Evolutionary conservation across 2,888 invertebrate genomes (phyloP).

Genomic region (Pocota personata): DNA sequence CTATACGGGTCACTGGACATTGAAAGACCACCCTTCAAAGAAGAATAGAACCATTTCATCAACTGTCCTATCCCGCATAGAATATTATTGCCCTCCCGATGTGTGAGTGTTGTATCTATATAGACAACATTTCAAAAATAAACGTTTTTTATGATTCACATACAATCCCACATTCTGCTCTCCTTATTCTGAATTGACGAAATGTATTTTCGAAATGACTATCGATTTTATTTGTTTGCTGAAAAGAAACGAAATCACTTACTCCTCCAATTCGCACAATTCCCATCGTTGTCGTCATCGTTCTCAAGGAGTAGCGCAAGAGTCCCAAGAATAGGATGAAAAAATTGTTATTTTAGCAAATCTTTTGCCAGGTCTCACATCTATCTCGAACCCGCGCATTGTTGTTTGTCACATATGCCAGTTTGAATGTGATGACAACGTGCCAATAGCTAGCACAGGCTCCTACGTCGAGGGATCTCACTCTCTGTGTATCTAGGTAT

Average conservation of each 20-base stretch:
- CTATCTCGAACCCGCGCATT: slow-evolving; percentile 23
- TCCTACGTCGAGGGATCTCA: background rate
- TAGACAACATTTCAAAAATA: slow-evolving; percentile 30
- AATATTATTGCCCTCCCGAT: slow-evolving; percentile 7
- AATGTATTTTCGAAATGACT: slow-evolving; percentile 67
- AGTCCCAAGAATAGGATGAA: background rate
- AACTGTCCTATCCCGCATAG: slow-evolving; percentile 19
- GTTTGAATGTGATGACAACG: slow-evolving; percentile 68
- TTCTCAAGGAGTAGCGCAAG: slow-evolving; percentile 11
- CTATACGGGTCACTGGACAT: slow-evolving; percentile 18
- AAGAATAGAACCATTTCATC: slow-evolving; percentile 41
- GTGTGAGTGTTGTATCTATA: background rate
- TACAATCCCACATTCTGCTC: slow-evolving; percentile 28
- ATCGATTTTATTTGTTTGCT: slow-evolving; percentile 68
- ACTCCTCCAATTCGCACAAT: slow-evolving; percentile 58
- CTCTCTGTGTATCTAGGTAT: background rate
- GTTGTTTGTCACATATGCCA: slow-evolving; percentile 70
- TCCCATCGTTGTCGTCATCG: slow-evolving; percentile 18
- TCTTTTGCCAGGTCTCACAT: slow-evolving; percentile 55
- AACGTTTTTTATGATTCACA: slow-evolving; percentile 21
- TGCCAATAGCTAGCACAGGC: slow-evolving; percentile 63
- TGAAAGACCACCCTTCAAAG: slow-evolving; percentile 13
- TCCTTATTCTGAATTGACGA: slow-evolving; percentile 41
- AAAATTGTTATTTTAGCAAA: slow-evolving; percentile 61
- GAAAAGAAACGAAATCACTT: slow-evolving; percentile 66